Conservation (phyloP, 2,113 vertebrate species). For the Calypte anna region DNA sequence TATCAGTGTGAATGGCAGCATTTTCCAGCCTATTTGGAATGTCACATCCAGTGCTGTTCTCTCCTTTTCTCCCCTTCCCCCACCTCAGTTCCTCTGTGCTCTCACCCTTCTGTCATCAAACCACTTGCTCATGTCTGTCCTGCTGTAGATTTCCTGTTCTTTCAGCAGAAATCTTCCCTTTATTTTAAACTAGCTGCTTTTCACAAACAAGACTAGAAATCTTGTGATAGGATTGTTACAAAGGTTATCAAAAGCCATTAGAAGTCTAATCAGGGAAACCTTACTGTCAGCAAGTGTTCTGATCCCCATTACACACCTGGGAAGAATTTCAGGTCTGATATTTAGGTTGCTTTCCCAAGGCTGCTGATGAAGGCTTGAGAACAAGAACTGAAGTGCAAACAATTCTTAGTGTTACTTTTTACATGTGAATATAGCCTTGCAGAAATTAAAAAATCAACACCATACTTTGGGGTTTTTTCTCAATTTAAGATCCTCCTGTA, state of each 20-base stretch:
- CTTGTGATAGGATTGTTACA: not conserved
- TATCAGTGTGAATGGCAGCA: constrained; percentile 53
- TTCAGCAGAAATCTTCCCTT: not conserved
- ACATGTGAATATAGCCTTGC: not conserved
- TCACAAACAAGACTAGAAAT: not conserved
- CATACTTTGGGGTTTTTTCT: not conserved
- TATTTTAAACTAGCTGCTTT: not conserved
- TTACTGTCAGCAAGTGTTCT: not conserved
- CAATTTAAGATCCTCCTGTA: not conserved
- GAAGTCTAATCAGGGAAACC: not conserved
- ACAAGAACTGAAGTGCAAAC: not conserved
- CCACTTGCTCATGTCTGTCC: not conserved
- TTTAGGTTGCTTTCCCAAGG: not conserved
- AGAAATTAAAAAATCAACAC: not conserved
- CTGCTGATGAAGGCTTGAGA: not conserved
- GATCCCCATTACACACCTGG: not conserved
- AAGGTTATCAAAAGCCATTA: not conserved
- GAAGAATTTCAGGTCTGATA: not conserved
- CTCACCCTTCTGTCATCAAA: not conserved
- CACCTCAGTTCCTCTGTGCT: not conserved
- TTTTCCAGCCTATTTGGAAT: constrained; percentile 53
- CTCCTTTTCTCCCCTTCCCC: constrained; percentile 20
- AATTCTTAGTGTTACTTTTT: not conserved
- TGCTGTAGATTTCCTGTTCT: not conserved
- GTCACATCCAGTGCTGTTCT: constrained; percentile 48